Evolutionary conservation across 2,888 invertebrate genomes (phyloP).

Genomic region (Drosophila emarginata): DNA sequence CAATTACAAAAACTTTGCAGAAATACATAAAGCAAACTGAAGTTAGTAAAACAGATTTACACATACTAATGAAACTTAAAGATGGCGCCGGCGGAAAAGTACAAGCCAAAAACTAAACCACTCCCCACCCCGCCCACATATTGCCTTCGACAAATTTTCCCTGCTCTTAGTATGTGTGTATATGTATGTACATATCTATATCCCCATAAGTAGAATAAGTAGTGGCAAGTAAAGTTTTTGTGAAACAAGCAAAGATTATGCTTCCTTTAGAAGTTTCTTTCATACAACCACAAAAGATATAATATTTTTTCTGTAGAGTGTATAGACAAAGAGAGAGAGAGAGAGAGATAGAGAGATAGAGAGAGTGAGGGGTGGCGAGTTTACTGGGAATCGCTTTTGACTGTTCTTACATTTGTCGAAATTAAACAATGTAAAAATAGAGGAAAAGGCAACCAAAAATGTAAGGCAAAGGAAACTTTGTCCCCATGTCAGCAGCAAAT

Average conservation of each 20-base stretch:
- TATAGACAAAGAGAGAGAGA: slow-evolving; percentile 60
- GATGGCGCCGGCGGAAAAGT: slow-evolving; percentile 72
- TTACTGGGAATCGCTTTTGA: slow-evolving; percentile 58
- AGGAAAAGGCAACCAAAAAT: slow-evolving; percentile 39
- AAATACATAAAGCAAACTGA: slow-evolving; percentile 40
- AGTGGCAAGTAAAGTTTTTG: slow-evolving; percentile 64
- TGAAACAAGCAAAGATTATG: slow-evolving; percentile 69
- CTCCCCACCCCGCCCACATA: slow-evolving; percentile 13
- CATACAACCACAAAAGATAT: slow-evolving; percentile 7
- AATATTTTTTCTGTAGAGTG: not conserved
- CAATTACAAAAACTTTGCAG: slow-evolving; percentile 64
- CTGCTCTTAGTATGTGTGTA: slow-evolving; percentile 14
- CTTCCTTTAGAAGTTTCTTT: slow-evolving; percentile 20
- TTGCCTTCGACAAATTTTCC: slow-evolving; percentile 9
- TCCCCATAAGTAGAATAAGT: slow-evolving; percentile 36
- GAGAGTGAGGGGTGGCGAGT: slow-evolving; percentile 37
- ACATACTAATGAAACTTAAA: slow-evolving; percentile 68
- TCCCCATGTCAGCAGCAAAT: slow-evolving; percentile 59
- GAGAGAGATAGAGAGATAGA: slow-evolving; percentile 35
- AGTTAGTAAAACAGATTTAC: slow-evolving; percentile 47
- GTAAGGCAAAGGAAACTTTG: slow-evolving; percentile 53
- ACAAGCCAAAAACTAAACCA: slow-evolving; percentile 40
- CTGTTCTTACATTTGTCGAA: slow-evolving; percentile 72
- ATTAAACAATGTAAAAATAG: slow-evolving; percentile 76
- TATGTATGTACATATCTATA: slow-evolving; percentile 8